Base-by-base conservation (phyloP, 2,113 vertebrate genomes). In the Oreotrochilus melanogaster region DNA sequence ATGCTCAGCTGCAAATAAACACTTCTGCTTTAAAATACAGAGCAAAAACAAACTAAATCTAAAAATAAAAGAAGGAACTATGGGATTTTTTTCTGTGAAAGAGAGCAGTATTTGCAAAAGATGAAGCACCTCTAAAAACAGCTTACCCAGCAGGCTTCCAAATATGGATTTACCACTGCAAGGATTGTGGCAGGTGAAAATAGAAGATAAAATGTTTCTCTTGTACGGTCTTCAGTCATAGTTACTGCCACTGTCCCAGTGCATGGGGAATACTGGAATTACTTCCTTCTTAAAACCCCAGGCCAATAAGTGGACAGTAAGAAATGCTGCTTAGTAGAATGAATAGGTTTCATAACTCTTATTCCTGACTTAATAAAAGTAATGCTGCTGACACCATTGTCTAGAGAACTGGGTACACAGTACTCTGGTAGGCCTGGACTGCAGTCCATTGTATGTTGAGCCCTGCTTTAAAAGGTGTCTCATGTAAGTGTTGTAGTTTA, bases 1-100 rank as follows among this genome's bases (percentile, higher is more conserved):
- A 66, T 39, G 61, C 16, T 78, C 30, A 56, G 31, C 53, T 71
- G 19, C 4, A 1, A 86, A 75, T 67, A 92, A 96, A 67, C 37
- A 30, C 37, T 80, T 83, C 67, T 71, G 31, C 56, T 90, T 95
- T 51, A 79, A 88, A 74, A 88, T n/a, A 51, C 27, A 81, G 18
- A 78, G 47, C 33, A 92, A 93, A 93, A 95, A 31, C 42, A 83
- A 75, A 54, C 28, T 31, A 53, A 54, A 70, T 56, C 56, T 64
- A 84, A 95, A 86, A 71, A 66, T 70, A 78, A 7, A 62, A 71
- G 51, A 80, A 47, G 21, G 51, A 96, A 56, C 19, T 61, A 45
- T 27, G 25, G 12, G 23, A 2, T 56, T 69, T 74, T 70, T 83
- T 51, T 50, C 13, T 71, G 24, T 93, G 48, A 94, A 92, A 84